phyloP scores from a whole-genome alignment of 2,888 invertebrate species.

The Nephrotoma appendiculata region DNA sequence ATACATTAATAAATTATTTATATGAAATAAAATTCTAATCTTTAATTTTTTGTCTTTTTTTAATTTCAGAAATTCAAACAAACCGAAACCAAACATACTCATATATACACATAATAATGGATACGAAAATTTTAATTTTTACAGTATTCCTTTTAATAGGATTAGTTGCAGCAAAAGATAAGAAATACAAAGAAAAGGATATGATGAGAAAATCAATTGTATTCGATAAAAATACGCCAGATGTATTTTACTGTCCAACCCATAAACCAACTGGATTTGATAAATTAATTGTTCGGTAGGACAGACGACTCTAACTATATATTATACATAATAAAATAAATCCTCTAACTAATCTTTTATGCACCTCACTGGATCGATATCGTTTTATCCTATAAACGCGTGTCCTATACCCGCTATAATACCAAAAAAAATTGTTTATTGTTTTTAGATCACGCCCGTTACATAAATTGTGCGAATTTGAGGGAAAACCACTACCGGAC shows the following conservation, averaged over 20 bases:
- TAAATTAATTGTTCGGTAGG: slow-evolving; percentile 52
- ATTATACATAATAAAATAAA: background rate
- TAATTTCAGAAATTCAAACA: background rate
- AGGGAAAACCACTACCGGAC: slow-evolving; percentile 50
- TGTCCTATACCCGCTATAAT: background rate
- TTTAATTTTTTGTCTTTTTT: background rate
- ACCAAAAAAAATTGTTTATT: background rate
- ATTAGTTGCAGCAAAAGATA: slow-evolving; percentile 14
- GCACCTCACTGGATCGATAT: background rate
- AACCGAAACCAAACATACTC: background rate
- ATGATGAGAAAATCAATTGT: slow-evolving; percentile 66
- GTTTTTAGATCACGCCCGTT: slow-evolving; percentile 42
- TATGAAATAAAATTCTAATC: background rate
- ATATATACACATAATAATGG: background rate
- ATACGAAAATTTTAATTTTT: background rate
- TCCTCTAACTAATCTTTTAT: background rate
- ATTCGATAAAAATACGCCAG: slow-evolving; percentile 63
- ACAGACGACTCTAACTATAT: background rate
- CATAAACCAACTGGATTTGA: slow-evolving; percentile 62
- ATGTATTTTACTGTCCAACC: slow-evolving; percentile 65
- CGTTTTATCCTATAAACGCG: background rate
- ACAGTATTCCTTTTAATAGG: background rate
- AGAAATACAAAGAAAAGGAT: slow-evolving; percentile 39
- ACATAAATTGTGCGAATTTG: slow-evolving; percentile 57
- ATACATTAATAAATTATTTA: background rate